Evolutionary conservation across 2,797 vertebrate genomes (phyloP).

Genomic region (Sebastes diaconus): DNA sequence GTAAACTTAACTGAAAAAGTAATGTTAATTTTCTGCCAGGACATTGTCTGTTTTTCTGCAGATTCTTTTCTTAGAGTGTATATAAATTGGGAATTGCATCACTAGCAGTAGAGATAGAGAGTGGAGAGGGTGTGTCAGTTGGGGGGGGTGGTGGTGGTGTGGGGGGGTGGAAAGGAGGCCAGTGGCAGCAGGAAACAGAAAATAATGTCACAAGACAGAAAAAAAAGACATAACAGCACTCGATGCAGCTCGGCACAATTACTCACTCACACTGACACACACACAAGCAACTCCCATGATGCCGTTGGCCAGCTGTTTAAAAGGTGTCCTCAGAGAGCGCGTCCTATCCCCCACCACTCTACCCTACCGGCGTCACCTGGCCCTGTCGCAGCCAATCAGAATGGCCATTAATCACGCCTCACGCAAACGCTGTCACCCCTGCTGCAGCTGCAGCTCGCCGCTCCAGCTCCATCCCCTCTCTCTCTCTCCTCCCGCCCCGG

Average conservation of each 20-base stretch:
- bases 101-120: neutral
- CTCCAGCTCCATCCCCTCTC: constrained; percentile 33
- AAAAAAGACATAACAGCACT: constrained; percentile 8
- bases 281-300: constrained; percentile 58
- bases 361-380: constrained; percentile 70
- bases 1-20: no score
- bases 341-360: constrained; percentile 43
- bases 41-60: no score
- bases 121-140: neutral
- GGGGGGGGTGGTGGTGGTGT: no score
- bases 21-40: no score
- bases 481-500: neutral
- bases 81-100: no score
- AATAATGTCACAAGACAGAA: constrained; percentile 19
- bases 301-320: constrained; percentile 72
- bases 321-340: constrained; percentile 69
- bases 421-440: constrained; percentile 69
- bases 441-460: neutral
- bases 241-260: constrained; percentile 39
- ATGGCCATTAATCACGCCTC: constrained; percentile 80
- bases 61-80: no score
- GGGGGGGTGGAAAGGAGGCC: constrained; percentile 6
- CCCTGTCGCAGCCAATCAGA: constrained; percentile 78
- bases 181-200: constrained; percentile 10
- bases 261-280: constrained; percentile 40